Evolutionary conservation across 2,888 invertebrate genomes (phyloP).

Genomic region (Eucera pruinosa): DNA sequence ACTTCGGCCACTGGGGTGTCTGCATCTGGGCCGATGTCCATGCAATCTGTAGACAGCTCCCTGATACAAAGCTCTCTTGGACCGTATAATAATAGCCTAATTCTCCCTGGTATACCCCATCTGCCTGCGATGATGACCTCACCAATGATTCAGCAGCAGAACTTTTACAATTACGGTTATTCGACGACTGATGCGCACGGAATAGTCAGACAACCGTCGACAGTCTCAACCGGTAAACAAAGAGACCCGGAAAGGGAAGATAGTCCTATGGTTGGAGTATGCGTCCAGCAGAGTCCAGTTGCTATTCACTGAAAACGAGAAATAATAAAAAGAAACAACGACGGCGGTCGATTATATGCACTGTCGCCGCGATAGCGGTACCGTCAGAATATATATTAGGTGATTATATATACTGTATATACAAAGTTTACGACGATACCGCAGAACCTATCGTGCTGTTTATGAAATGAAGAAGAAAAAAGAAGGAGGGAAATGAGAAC

Average conservation of each 20-base stretch:
- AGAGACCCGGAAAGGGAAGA: constrained; percentile 87
- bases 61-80: constrained; percentile 85
- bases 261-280: constrained; percentile 94
- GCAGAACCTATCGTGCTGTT: constrained; percentile 52
- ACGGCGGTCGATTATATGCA: constrained; percentile 55
- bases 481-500: constrained; percentile 52
- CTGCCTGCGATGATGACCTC: constrained; percentile 82
- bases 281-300: constrained; percentile 96
- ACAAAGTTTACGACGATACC: constrained; percentile 47
- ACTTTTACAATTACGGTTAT: constrained; percentile 82
- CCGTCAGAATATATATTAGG: constrained; percentile 57
- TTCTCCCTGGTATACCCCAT: constrained; percentile 84
- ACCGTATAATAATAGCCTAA: constrained; percentile 83
- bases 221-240: constrained; percentile 80
- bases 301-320: constrained; percentile 90
- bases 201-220: constrained; percentile 79
- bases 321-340: constrained; percentile 34
- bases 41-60: constrained; percentile 81
- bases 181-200: constrained; percentile 79
- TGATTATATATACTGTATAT: constrained; percentile 62
- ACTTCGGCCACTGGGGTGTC: constrained; percentile 75
- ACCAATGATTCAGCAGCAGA: constrained; percentile 81
- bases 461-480: constrained; percentile 40
- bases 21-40: constrained; percentile 79
- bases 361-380: constrained; percentile 57